A percentile compares a stretch with the other conserved stretches of the same genome.
Evolutionary conservation across 2,113 vertebrate genomes (phyloP).

Genomic region (Cyprinodon tularosa): DNA sequence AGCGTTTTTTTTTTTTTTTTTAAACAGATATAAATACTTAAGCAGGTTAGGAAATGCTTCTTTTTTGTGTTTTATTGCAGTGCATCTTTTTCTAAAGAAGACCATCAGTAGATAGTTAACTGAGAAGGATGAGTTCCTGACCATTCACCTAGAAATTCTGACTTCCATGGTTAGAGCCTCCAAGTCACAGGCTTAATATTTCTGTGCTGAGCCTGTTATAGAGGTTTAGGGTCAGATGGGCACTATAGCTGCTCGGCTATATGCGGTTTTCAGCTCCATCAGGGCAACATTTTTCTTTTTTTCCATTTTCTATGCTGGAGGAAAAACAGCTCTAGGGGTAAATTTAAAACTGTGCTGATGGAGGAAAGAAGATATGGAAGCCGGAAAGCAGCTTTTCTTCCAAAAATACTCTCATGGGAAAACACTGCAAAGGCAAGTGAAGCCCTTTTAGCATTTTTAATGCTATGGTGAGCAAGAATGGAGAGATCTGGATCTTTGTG

Average conservation of each 20-base stretch:
- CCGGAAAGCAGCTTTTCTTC: slow-evolving; percentile 23
- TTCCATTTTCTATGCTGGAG: slow-evolving; percentile 4
- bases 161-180: slow-evolving; percentile 59
- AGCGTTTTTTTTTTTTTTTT: background rate
- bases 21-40: no score
- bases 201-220: slow-evolving; percentile 57
- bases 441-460: slow-evolving; percentile 35
- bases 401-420: slow-evolving; percentile 34
- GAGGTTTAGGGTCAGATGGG: slow-evolving; percentile 51
- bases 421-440: background rate
- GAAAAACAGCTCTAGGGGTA: slow-evolving; percentile 39
- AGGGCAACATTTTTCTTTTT: slow-evolving; percentile 37
- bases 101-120: slow-evolving; percentile 44
- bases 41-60: background rate
- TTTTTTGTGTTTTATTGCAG: slow-evolving; percentile 22
- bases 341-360: slow-evolving; percentile 41
- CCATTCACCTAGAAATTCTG: slow-evolving; percentile 64
- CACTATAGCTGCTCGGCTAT: slow-evolving; percentile 35
- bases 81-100: slow-evolving; percentile 46
- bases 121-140: slow-evolving; percentile 17
- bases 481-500: slow-evolving; percentile 23
- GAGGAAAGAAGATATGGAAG: slow-evolving; percentile 36
- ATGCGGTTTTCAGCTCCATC: slow-evolving; percentile 42
- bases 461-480: slow-evolving; percentile 13
- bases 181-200: slow-evolving; percentile 41